Evolutionary conservation across 2,888 invertebrate species (phyloP), one percentile per base, ranked within the genome.

Genomic region (Pterobdella sp.): DNA sequence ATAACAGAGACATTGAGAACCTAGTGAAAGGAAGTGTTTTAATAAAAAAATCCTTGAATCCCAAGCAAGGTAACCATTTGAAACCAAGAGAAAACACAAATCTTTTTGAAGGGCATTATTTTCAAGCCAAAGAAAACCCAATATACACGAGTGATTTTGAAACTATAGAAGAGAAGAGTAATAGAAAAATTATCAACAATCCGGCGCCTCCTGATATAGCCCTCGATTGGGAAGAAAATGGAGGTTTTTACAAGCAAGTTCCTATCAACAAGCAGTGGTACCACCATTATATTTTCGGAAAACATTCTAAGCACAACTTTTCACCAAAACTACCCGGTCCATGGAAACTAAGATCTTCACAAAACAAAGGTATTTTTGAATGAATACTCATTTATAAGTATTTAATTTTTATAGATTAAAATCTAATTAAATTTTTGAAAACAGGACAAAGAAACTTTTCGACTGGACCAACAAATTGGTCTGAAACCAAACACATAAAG

Each of bases 1-100:
- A 56, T 22, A 56, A 4, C 4, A 26, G n/a, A 29, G 73, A 65
- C 32, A n/a, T 74, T 14, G 76, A 75, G 7, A 74, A 76, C 49
- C 74, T 78, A 22, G 76, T 77, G n/a, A 56, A 77, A 14, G 78
- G 78, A 10, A 73, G 68, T 36, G 77, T 78, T 34, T 74, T 78
- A 34, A 78, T 78, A 72, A 73, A 75, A 52, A 78, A 78, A 68
- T 70, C 75, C 67, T 76, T 78, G 49, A 76, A 76, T 72, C 76
- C 76, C 32, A 75, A 76, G 0, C 74, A 75, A 0, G 77, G 74
- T 0, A 74, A 76, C 18, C 75, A 76, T 7, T 71, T 72, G 10
- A 74, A 76, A 3, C 73, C 49, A 1, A 70, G 74, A 14, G 75
- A 76, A 60, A 77, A 77, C 56, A 77, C 77, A 68, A 78, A 78